phyloP scores from a whole-genome alignment of 2,888 invertebrate species.

The Mantis religiosa region DNA sequence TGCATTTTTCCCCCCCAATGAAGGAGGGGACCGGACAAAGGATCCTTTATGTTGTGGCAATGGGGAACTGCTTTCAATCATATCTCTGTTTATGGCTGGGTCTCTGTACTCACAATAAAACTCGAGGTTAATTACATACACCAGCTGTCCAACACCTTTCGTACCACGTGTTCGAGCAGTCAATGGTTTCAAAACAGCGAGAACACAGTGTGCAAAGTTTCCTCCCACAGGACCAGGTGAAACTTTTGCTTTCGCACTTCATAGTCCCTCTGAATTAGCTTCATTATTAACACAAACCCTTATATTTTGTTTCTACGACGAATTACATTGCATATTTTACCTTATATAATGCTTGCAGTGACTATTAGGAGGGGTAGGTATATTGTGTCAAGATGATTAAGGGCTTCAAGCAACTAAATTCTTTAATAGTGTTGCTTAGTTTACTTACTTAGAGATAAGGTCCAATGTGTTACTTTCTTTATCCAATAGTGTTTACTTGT shows the following conservation, averaged over 20 bases:
- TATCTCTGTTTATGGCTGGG: slow-evolving; percentile 3
- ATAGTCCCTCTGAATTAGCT: too few relatives aligned
- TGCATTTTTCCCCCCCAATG: neutral
- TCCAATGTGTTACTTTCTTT: too few relatives aligned
- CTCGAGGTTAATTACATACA: neutral
- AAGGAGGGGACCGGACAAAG: neutral
- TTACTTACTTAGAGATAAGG: too few relatives aligned
- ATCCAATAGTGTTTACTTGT: too few relatives aligned
- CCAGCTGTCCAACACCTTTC: neutral
- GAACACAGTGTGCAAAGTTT: neutral
- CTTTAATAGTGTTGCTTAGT: too few relatives aligned
- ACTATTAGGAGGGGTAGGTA: too few relatives aligned
- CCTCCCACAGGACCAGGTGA: neutral
- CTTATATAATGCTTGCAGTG: too few relatives aligned
- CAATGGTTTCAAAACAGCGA: neutral
- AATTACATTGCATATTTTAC: too few relatives aligned
- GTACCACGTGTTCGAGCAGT: neutral
- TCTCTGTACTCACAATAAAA: neutral
- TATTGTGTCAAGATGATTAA: too few relatives aligned
- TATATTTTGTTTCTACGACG: too few relatives aligned
- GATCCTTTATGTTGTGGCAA: neutral
- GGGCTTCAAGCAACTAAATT: too few relatives aligned
- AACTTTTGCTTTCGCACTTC: neutral
- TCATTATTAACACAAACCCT: too few relatives aligned
- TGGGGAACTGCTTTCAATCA: slow-evolving; percentile 11